phyloP scores from a whole-genome alignment of 1,140 invertebrate species.

The Proctacanthus coquilletti region DNA sequence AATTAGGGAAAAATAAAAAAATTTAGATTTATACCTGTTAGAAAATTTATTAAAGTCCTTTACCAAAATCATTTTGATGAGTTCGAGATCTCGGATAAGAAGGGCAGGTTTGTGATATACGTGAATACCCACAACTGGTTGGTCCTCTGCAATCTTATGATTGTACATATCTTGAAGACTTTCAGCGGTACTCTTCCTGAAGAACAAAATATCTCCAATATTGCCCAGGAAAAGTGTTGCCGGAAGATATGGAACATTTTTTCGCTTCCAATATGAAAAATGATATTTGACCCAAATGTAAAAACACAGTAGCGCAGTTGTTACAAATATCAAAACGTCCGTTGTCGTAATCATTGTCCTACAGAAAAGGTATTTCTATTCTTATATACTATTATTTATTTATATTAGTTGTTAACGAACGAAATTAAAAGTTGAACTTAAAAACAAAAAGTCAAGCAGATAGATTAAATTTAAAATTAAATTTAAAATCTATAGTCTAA shows the following conservation, averaged over 20 bases:
- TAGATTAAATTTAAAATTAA: too few relatives aligned
- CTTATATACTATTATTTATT: too few relatives aligned
- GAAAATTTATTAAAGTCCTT: constrained; percentile 26
- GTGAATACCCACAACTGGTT: constrained; percentile 30
- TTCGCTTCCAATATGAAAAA: constrained; percentile 22
- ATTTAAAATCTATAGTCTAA: too few relatives aligned
- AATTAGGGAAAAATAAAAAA: neutral
- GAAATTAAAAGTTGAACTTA: too few relatives aligned
- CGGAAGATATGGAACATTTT: constrained; percentile 17
- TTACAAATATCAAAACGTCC: neutral
- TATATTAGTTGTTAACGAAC: too few relatives aligned
- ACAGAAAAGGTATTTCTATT: too few relatives aligned
- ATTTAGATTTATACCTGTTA: neutral
- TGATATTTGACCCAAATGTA: constrained; percentile 11
- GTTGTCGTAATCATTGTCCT: too few relatives aligned
- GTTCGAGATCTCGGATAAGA: constrained; percentile 34
- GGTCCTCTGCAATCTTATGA: constrained; percentile 10
- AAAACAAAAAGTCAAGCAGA: too few relatives aligned
- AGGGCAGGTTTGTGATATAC: constrained; percentile 32
- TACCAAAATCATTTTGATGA: constrained; percentile 35
- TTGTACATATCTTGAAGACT: constrained; percentile 18
- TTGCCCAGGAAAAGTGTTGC: constrained; percentile 20
- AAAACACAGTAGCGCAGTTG: neutral
- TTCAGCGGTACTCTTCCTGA: constrained; percentile 15
- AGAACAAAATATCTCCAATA: constrained; percentile 11